Evolutionary conservation across 2,113 vertebrate species (phyloP).

Genomic region (Pyxicephalus adspersus): DNA sequence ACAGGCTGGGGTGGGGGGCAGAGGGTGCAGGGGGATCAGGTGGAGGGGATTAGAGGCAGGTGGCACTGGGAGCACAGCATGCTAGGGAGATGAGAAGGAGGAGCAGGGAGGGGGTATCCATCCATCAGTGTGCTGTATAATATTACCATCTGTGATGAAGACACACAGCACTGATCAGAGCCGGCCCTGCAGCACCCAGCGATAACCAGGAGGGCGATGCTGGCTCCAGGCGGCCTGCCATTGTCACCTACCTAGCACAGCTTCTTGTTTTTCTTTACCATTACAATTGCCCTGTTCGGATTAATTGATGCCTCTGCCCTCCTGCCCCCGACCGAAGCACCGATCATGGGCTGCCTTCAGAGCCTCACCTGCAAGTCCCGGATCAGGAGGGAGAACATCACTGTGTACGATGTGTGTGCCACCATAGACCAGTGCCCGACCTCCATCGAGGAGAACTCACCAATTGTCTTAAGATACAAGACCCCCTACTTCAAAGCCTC

Average conservation of each 20-base stretch:
- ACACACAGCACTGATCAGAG: slow-evolving; percentile 4
- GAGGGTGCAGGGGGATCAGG: background rate
- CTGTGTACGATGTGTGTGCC: slow-evolving; percentile 91
- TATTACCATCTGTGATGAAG: slow-evolving; percentile 45
- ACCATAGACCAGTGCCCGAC: slow-evolving; percentile 93
- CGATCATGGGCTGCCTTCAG: slow-evolving; percentile 90
- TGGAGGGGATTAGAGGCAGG: slow-evolving; percentile 15
- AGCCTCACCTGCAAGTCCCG: slow-evolving; percentile 95
- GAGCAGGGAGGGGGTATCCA: slow-evolving; percentile 45
- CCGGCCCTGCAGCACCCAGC: background rate
- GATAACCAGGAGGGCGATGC: background rate
- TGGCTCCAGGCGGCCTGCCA: background rate
- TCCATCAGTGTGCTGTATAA: slow-evolving; percentile 49
- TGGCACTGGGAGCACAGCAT: slow-evolving; percentile 49
- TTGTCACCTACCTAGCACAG: background rate
- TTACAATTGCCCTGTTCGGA: slow-evolving; percentile 41
- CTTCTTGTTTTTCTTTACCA: background rate
- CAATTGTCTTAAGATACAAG: slow-evolving; percentile 95
- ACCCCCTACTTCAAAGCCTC: slow-evolving; percentile 97
- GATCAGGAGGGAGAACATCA: slow-evolving; percentile 91
- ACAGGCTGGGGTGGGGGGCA: slow-evolving; percentile 1
- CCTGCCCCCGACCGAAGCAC: slow-evolving; percentile 44
- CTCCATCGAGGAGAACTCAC: slow-evolving; percentile 93
- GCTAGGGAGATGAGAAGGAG: slow-evolving; percentile 49
- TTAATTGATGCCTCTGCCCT: slow-evolving; percentile 54